Evolutionary conservation across 2,797 vertebrate species (phyloP).

Genomic region (Mormyrops boulengeri): DNA sequence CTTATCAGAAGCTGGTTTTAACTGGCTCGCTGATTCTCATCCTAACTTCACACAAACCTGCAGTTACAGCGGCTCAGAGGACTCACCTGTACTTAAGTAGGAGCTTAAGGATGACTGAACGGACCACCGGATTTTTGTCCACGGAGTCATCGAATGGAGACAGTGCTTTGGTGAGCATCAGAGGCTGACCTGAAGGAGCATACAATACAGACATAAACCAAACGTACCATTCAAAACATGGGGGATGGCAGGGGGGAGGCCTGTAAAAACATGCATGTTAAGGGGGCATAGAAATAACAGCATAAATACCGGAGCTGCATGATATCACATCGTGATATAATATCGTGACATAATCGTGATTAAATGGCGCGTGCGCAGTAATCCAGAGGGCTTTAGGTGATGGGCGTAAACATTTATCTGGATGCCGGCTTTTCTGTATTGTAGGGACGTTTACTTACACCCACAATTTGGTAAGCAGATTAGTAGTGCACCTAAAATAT

Average conservation of each 20-base stretch:
- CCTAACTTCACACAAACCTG: neutral
- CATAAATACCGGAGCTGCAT: neutral
- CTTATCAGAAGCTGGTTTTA: neutral
- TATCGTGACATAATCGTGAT: neutral
- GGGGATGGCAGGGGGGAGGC: neutral
- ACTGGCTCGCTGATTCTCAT: neutral
- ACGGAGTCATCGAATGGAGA: conserved; percentile 86
- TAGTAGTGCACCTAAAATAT: neutral
- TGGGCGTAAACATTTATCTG: neutral
- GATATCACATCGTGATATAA: neutral
- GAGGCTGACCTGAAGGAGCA: conserved; percentile 40
- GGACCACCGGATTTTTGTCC: conserved; percentile 84
- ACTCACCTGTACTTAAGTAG: conserved; percentile 89
- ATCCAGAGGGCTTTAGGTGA: neutral
- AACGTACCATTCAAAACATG: conserved; percentile 2
- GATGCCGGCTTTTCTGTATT: neutral
- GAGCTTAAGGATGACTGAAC: conserved; percentile 87
- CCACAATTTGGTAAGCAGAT: neutral
- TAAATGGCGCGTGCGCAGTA: neutral
- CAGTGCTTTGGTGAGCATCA: conserved; percentile 71
- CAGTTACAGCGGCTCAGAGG: neutral
- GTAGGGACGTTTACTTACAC: neutral
- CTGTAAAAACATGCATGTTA: neutral
- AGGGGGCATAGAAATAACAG: neutral
- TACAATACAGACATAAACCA: neutral